Evolutionary conservation across 2,888 invertebrate genomes (phyloP), one percentile per base, ranked within the genome.

Genomic region (Luperina testacea): DNA sequence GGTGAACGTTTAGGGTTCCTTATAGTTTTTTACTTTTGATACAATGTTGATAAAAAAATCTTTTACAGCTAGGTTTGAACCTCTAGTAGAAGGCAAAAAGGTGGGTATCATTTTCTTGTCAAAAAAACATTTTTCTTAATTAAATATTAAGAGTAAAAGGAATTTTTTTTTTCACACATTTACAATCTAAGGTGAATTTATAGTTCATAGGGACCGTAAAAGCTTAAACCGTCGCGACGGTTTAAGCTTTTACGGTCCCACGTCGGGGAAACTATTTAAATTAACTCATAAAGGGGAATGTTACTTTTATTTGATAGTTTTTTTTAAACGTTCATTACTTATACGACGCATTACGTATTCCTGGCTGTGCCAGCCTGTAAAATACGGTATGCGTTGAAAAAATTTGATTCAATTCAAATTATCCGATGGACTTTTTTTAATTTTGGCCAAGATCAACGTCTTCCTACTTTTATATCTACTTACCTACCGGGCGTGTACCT

Each of bases 1-100:
- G 75, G 80, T 89, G 72, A 77, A 71, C 75, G 38, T 86, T 90
- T 88, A 86, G 90, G 88, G 91, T 81, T 88, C 90, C 87, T 75
- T 83, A 9, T 13, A 4, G 48, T n/a, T 83, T 51, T 59, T 61
- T 61, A 45, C 20, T 53, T 20, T 9, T 38, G 20, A 70, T 2
- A 27, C 13, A 27, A 42, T 17, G 7, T 73, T 27, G 15, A 24
- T 42, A 9, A 42, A 9, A 71, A 1, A 8, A 9, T 4, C 7
- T 27, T 51, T 38, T 17, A 32, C 4, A 42, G 0, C n/a, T 13
- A 27, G 15, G 2, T 71, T 15, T 5, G 42, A 42, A 53, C 15
- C n/a, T 20, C 7, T 32, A 15, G 24, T 32, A 15, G 24, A 17
- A 74, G 11, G 24, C 24, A 32, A 73, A 73, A 45, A 32, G 3